Evolutionary conservation across 2,888 invertebrate species (phyloP).

Genomic region (Cephus rjabovi): DNA sequence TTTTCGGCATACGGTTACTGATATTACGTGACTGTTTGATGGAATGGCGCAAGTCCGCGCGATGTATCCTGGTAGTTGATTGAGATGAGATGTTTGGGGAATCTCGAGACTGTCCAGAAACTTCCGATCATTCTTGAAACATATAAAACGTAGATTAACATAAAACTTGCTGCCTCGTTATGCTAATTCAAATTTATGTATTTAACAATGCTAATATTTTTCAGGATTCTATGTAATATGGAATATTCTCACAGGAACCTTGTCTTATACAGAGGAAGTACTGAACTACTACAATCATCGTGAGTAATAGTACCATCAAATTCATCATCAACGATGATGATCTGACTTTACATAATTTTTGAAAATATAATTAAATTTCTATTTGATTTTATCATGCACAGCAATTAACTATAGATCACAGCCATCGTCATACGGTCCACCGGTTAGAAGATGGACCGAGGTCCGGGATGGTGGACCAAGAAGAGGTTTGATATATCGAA

Average conservation of each 20-base stretch:
- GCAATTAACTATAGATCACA: slow-evolving; percentile 34
- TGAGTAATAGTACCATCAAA: slow-evolving; percentile 40
- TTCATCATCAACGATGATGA: no score
- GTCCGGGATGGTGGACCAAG: slow-evolving; percentile 45
- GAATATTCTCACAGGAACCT: slow-evolving; percentile 42
- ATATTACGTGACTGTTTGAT: neutral
- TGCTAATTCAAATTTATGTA: no score
- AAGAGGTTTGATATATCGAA: slow-evolving; percentile 42
- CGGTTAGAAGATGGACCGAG: slow-evolving; percentile 47
- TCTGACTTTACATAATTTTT: no score
- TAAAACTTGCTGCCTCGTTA: no score
- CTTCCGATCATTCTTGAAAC: neutral
- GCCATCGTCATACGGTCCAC: slow-evolving; percentile 27
- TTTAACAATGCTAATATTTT: slow-evolving; percentile 24
- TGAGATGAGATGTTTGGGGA: neutral
- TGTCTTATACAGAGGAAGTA: slow-evolving; percentile 50
- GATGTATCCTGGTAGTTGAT: neutral
- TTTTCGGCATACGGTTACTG: slow-evolving; percentile 21
- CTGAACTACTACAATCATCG: slow-evolving; percentile 47
- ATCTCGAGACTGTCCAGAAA: neutral
- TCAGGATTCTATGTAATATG: slow-evolving; percentile 53
- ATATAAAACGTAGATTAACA: no score
- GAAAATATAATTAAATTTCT: no score
- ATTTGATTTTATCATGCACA: neutral
- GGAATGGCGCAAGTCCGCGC: neutral